Conservation (phyloP, 2,113 vertebrate genomes). For the Dromiciops gliroides region DNA sequence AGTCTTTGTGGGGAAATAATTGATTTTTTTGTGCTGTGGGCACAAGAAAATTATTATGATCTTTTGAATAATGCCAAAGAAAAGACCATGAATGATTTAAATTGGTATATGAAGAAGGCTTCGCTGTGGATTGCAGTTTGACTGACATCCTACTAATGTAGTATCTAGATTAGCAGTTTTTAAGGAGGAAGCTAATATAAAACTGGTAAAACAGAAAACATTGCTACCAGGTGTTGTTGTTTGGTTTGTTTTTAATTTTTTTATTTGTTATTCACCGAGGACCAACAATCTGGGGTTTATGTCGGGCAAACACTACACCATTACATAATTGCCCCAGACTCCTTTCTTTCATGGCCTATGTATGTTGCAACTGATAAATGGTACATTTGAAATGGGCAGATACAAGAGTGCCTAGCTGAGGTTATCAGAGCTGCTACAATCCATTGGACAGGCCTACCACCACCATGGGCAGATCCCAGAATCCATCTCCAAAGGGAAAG, state of each 20-base stretch:
- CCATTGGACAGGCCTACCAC: slow-evolving; percentile 62
- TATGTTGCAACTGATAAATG: slow-evolving; percentile 84
- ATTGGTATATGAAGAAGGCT: slow-evolving; percentile 99
- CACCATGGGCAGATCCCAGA: slow-evolving; percentile 50
- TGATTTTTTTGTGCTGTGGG: slow-evolving; percentile 99
- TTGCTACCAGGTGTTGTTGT: slow-evolving; percentile 72
- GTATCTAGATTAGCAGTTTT: slow-evolving; percentile 96
- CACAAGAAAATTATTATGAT: slow-evolving; percentile 99
- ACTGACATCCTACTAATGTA: slow-evolving; percentile 96
- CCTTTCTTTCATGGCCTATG: slow-evolving; percentile 82
- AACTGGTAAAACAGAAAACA: slow-evolving; percentile 86
- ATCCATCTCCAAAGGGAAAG: slow-evolving; percentile 73
- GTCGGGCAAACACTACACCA: slow-evolving; percentile 82
- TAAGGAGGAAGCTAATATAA: slow-evolving; percentile 87
- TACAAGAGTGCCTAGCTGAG: slow-evolving; percentile 72
- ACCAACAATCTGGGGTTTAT: slow-evolving; percentile 83
- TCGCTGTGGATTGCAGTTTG: slow-evolving; percentile 93
- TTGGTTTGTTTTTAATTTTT: slow-evolving; percentile 67
- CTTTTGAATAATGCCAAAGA: slow-evolving; percentile 99
- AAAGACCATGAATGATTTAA: slow-evolving; percentile 99
- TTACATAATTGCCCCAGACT: slow-evolving; percentile 83
- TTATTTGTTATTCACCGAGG: slow-evolving; percentile 81
- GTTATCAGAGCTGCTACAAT: slow-evolving; percentile 70
- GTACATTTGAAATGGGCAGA: slow-evolving; percentile 83
- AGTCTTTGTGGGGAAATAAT: slow-evolving; percentile 99